phyloP scores from a whole-genome alignment of 2,797 vertebrate species.

The Cottoperca gobio region DNA sequence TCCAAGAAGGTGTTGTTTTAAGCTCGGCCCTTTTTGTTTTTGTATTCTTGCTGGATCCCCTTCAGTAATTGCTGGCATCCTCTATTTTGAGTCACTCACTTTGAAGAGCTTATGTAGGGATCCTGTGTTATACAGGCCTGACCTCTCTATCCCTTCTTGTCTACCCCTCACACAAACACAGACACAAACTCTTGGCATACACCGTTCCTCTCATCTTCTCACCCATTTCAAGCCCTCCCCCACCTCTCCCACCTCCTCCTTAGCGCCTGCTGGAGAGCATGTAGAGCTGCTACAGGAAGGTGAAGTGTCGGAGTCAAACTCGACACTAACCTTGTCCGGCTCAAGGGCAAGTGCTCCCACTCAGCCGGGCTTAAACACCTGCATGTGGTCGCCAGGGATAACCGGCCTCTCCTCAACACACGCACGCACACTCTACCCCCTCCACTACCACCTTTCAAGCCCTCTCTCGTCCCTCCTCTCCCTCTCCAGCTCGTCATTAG shows the following conservation, averaged over 20 bases:
- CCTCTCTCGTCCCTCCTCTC: neutral
- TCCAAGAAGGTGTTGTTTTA: neutral
- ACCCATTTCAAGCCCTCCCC: neutral
- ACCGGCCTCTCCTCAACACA: neutral
- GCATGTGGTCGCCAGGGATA: conserved; percentile 38
- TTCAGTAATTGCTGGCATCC: conserved; percentile 7
- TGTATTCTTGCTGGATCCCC: neutral
- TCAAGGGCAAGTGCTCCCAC: conserved; percentile 55
- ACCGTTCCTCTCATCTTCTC: neutral
- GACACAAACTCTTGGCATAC: conserved; percentile 19
- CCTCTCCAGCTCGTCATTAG: conserved; percentile 57
- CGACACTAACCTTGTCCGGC: conserved; percentile 49
- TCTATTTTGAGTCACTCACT: neutral
- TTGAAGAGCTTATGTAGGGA: conserved; percentile 21
- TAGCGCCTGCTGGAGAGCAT: conserved; percentile 20
- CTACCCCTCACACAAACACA: conserved; percentile 7
- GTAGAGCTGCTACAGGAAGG: conserved; percentile 53
- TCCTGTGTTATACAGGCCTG: conserved; percentile 19
- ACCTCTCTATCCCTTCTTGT: conserved; percentile 27
- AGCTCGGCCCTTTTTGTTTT: neutral
- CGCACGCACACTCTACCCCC: neutral
- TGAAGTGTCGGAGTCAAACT: conserved; percentile 72
- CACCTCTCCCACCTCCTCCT: neutral
- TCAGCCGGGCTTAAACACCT: conserved; percentile 62
- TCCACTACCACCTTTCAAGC: neutral